A percentile compares a stretch with the other conserved stretches of the same genome.
These are phyloP conservation scores for Geotrypetes seraphini DNA, from an alignment of 2,797 vertebrate genomes.

Conservation along the genomic window DNA sequence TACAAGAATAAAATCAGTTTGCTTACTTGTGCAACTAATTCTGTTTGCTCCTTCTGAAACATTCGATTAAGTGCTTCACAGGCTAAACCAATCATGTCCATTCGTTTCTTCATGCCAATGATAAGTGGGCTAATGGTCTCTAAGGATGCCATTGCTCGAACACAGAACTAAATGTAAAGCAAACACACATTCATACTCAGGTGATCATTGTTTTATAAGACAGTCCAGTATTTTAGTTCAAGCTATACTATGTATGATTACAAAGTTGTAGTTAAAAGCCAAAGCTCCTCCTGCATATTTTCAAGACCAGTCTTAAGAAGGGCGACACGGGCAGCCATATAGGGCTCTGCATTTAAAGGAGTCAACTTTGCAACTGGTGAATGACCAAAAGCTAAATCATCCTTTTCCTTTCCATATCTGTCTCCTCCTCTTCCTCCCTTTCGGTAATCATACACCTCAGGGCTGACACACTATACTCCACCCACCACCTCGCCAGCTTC, in stretches of 20 bases:
- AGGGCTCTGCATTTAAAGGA: too few relatives aligned
- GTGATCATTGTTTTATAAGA: not conserved
- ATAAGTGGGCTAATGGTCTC: slow-evolving; percentile 91
- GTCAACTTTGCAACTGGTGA: too few relatives aligned
- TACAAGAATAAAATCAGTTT: too few relatives aligned
- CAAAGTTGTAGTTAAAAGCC: not conserved
- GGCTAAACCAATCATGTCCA: slow-evolving; percentile 81
- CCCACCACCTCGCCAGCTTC: too few relatives aligned
- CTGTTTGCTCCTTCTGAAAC: slow-evolving; percentile 96
- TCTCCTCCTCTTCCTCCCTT: too few relatives aligned
- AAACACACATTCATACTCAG: not conserved
- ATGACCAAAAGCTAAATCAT: too few relatives aligned
- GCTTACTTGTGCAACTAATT: slow-evolving; percentile 87
- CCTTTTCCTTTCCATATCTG: too few relatives aligned
- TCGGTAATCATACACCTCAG: too few relatives aligned
- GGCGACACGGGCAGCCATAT: too few relatives aligned
- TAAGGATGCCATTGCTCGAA: slow-evolving; percentile 85
- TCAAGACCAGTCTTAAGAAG: too few relatives aligned
- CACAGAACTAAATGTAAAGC: slow-evolving; percentile 67
- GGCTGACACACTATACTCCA: too few relatives aligned
- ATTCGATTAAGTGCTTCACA: slow-evolving; percentile 95
- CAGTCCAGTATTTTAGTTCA: not conserved
- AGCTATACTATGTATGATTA: not conserved
- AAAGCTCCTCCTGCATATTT: too few relatives aligned
- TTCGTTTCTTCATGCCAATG: slow-evolving; percentile 82